These are phyloP conservation scores for Bhutanitis thaidina DNA, from an alignment of 2,888 invertebrate genomes.

Conservation along the genomic window DNA sequence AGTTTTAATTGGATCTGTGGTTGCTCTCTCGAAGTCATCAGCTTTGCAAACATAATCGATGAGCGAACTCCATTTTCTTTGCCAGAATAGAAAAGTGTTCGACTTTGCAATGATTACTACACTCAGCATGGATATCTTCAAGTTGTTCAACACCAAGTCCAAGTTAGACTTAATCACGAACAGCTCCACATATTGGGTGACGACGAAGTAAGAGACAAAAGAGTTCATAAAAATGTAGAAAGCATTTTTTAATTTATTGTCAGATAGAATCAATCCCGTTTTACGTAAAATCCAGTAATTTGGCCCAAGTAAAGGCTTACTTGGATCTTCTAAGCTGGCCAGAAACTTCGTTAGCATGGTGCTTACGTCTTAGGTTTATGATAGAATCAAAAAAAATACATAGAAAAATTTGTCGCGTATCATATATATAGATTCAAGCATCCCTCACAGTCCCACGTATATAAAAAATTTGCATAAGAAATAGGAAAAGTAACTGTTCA, in stretches of 20 bases:
- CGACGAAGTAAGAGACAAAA: conserved; percentile 47
- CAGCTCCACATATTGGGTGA: conserved; percentile 57
- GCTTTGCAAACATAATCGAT: conserved; percentile 54
- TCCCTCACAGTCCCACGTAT: background rate
- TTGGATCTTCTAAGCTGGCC: conserved; percentile 43
- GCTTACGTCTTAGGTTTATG: conserved; percentile 28
- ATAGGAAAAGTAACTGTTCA: too few relatives aligned
- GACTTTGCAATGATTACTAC: conserved; percentile 55
- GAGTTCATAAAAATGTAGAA: conserved; percentile 44
- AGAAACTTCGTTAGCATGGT: conserved; percentile 42
- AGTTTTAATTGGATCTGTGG: conserved; percentile 32
- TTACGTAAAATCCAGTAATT: conserved; percentile 53
- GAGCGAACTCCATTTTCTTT: conserved; percentile 49
- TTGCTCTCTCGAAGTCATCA: conserved; percentile 53
- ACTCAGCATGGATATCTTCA: conserved; percentile 64
- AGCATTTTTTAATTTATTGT: conserved; percentile 34
- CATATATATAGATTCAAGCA: background rate
- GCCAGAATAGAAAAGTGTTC: conserved; percentile 54
- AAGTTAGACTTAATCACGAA: conserved; percentile 53
- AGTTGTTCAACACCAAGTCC: conserved; percentile 54
- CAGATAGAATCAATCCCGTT: conserved; percentile 49
- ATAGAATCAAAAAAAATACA: background rate
- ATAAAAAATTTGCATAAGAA: background rate
- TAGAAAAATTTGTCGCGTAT: background rate
- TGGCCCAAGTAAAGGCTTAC: conserved; percentile 51